Base-by-base conservation (phyloP, 92 coral and sea anemone species). In the Epizoanthus illoricatus region DNA sequence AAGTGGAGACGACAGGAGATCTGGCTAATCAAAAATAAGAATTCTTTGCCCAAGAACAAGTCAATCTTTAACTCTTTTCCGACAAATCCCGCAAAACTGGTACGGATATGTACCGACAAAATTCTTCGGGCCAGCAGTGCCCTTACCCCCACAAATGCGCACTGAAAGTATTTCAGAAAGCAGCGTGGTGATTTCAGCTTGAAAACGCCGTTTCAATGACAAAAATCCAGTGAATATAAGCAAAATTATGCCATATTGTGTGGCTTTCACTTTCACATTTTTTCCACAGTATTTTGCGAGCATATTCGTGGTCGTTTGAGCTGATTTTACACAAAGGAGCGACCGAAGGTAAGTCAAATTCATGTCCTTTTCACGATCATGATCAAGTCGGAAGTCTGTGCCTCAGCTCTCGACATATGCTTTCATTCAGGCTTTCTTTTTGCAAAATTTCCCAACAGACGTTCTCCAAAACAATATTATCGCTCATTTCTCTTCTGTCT, bases 341-440 rank as follows among this genome's bases (percentile, higher is more conserved):
- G 68, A 64, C 39, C 68, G 68, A 64, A 64, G 68, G 68, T 64
- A 64, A 64, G 68, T 64, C 68, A 64, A 64, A 64, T 64, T 64
- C 33, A 64, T 64, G 68, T 64, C 68, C 68, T 20, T 20, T 20
- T n/a, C n/a, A n/a, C n/a, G n/a, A n/a, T 64, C 12, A 7, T 20
- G 68, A 64, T 20, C 65, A 20, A 61, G 20, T 61, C 20, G 65
- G 65, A 5, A 61, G 65, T 61, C 65, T 61, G 0, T 61, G 65
- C 65, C 21, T 61, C 65, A 20, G 39, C 65, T 60, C 65, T 60
- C 65, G 65, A 60, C 65, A 60, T 64, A 6, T 20, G 3, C 68
- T 18, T 64, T 64, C 68, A 64, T 64, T 64, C 68, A 21, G 68
- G 65, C 19, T 9, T 61, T 5, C 65, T 1, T 20, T 18, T 61